Percentiles rank a stretch among this genome's conserved stretches.
phyloP scores from a whole-genome alignment of 2,797 vertebrate species.

The Perdix hodgsoniae region DNA sequence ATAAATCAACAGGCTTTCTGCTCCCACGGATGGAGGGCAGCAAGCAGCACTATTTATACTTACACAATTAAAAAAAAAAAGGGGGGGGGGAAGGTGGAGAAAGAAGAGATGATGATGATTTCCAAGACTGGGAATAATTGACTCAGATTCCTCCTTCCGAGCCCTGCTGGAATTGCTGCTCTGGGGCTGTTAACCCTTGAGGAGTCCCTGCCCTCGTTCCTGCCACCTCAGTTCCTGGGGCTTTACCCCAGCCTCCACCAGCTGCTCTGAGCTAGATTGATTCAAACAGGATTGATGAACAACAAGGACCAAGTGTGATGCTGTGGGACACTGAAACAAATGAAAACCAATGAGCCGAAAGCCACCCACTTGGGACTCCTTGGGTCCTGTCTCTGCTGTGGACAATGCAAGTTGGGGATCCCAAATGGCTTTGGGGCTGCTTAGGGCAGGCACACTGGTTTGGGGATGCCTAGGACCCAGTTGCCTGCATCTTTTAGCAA shows the following conservation, averaged over 20 bases:
- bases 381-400: background rate
- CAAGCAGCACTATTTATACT: slow-evolving; percentile 73
- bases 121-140: slow-evolving; percentile 65
- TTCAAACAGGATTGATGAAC: fast-evolving
- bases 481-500: background rate
- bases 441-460: background rate
- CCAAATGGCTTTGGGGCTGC: background rate
- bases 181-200: slow-evolving; percentile 62
- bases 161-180: background rate
- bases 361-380: background rate
- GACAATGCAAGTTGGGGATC: background rate
- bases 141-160: slow-evolving; percentile 58
- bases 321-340: background rate
- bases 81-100: background rate
- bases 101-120: slow-evolving; percentile 59
- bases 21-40: slow-evolving; percentile 70
- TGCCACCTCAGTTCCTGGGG: background rate
- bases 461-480: background rate
- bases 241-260: background rate
- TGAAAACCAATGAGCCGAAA: background rate
- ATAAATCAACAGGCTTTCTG: slow-evolving; percentile 77
- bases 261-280: background rate
- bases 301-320: background rate
- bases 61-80: slow-evolving; percentile 54
- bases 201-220: background rate